Conservation (phyloP, 2,888 invertebrate genomes). For the Melipona bicolor region DNA sequence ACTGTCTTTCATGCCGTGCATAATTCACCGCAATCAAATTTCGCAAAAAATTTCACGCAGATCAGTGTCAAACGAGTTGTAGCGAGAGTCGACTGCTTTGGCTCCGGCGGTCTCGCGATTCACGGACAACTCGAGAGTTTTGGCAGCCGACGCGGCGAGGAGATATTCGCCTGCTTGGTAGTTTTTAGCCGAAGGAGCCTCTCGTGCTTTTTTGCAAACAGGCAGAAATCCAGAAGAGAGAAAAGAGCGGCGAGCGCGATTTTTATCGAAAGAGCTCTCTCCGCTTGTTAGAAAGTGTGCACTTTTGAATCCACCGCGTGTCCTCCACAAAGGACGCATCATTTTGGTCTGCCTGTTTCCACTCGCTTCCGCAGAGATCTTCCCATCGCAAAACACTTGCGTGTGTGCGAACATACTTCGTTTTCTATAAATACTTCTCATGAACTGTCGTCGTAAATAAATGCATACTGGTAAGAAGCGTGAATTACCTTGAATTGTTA, state of each 20-base stretch:
- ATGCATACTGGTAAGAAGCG: no score
- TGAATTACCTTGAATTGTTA: no score
- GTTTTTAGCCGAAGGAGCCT: background rate
- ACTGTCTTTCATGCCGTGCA: background rate
- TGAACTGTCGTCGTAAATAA: no score
- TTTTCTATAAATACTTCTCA: no score
- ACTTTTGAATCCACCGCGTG: no score
- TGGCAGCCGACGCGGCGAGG: constrained; percentile 9
- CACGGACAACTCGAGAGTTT: constrained; percentile 39
- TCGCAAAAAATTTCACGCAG: background rate
- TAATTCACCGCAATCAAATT: background rate
- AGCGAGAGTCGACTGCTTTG: background rate
- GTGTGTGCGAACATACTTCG: no score
- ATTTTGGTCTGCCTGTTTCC: no score
- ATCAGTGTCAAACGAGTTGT: background rate
- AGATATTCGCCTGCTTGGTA: constrained; percentile 1
- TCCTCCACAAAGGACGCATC: no score
- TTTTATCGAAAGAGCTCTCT: constrained; percentile 18
- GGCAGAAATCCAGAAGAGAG: constrained; percentile 32
- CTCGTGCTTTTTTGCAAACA: constrained; percentile 11
- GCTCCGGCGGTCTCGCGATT: background rate
- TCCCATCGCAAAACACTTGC: no score
- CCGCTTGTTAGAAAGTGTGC: no score
- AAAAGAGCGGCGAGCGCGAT: constrained; percentile 7
- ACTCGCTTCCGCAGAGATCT: no score